Evolutionary conservation across 1,140 invertebrate species (phyloP).

Genomic region (Rhysida immarginata): DNA sequence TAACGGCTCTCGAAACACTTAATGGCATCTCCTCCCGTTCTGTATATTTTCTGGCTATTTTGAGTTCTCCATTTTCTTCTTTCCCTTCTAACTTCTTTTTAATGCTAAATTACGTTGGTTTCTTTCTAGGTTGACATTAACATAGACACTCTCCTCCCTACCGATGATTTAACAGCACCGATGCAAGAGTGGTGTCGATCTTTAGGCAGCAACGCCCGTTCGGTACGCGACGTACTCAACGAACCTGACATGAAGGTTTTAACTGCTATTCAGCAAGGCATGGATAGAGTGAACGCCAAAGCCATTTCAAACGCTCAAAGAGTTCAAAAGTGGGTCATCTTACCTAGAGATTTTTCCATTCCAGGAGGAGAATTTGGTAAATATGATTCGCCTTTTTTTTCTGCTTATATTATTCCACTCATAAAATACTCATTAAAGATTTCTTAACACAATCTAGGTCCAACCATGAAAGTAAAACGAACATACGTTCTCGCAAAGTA

Average conservation of each 20-base stretch:
- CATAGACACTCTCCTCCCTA: constrained; percentile 46
- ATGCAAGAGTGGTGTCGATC: constrained; percentile 51
- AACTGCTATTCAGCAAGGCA: constrained; percentile 48
- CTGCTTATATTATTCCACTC: neutral
- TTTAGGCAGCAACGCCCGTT: constrained; percentile 46
- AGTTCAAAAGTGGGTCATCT: constrained; percentile 73
- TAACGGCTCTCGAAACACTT: no score
- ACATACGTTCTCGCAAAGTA: neutral
- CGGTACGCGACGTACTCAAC: constrained; percentile 52
- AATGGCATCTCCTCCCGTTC: no score
- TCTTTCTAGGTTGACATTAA: constrained; percentile 46
- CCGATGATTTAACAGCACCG: constrained; percentile 46
- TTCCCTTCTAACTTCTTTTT: no score
- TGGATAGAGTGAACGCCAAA: constrained; percentile 57
- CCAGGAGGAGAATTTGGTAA: constrained; percentile 72
- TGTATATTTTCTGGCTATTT: no score
- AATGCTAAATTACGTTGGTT: no score
- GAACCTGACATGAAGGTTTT: constrained; percentile 18
- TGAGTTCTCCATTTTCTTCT: no score
- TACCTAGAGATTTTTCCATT: constrained; percentile 73
- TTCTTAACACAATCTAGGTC: neutral
- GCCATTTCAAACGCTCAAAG: constrained; percentile 75
- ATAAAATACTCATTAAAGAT: neutral
- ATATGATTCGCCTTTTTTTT: constrained; percentile 3
- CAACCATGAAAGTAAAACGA: neutral